Evolutionary conservation across 2,797 vertebrate genomes (phyloP).

Genomic region (Crocodylus rhombifer): DNA sequence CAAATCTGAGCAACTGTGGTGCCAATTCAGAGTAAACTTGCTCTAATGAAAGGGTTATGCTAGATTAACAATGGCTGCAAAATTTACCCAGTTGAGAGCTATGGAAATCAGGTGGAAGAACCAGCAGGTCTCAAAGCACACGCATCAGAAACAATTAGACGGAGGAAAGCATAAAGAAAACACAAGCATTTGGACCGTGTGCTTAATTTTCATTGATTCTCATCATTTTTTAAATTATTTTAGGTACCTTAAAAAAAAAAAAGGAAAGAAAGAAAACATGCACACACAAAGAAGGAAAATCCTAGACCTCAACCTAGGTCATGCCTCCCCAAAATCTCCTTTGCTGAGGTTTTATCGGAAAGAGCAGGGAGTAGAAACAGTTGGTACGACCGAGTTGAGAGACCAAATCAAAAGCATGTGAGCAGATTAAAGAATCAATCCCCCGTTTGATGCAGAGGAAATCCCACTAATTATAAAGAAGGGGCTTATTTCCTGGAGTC

Average conservation of each 20-base stretch:
- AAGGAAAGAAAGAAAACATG: neutral
- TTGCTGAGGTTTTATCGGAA: slow-evolving; percentile 59
- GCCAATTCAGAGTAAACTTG: neutral
- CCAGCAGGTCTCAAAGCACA: neutral
- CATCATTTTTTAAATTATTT: neutral
- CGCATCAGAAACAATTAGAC: neutral
- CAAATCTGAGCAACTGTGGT: neutral
- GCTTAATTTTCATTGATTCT: accelerated
- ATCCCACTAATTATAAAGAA: slow-evolving; percentile 72
- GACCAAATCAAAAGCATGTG: slow-evolving; percentile 92
- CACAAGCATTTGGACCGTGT: accelerated
- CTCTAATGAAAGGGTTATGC: accelerated
- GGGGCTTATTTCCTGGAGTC: slow-evolving; percentile 74
- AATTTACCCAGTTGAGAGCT: neutral
- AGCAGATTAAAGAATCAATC: slow-evolving; percentile 83
- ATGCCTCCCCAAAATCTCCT: slow-evolving; percentile 68
- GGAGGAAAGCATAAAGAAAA: neutral
- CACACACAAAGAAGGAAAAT: slow-evolving; percentile 51
- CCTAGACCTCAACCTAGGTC: slow-evolving; percentile 50
- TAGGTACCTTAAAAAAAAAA: neutral
- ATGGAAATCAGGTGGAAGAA: accelerated
- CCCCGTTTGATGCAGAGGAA: slow-evolving; percentile 72
- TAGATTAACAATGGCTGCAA: neutral
- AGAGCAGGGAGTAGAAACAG: slow-evolving; percentile 61
- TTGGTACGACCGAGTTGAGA: slow-evolving; percentile 75